A percentile compares a stretch with the other conserved stretches of the same genome.
Conservation (phyloP, 2,797 vertebrate genomes). For the Coracias cyanogaster region DNA sequence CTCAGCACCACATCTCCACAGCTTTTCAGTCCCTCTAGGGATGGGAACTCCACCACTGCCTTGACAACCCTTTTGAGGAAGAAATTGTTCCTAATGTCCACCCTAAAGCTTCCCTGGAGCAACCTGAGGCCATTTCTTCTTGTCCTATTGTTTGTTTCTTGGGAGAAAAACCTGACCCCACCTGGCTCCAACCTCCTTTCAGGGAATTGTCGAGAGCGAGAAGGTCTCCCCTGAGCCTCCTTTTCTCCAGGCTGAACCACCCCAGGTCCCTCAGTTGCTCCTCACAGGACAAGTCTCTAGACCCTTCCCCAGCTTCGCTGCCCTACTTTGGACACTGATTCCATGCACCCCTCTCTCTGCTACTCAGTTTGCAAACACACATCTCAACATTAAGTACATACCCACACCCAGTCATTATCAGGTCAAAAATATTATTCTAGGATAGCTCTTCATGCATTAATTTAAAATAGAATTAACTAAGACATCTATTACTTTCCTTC, state of each 20-base stretch:
- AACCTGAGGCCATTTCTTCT: background rate
- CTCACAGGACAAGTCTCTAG: background rate
- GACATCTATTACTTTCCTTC: background rate
- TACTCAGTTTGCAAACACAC: background rate
- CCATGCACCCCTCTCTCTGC: accelerated
- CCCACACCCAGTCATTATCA: no score
- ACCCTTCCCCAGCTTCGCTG: background rate
- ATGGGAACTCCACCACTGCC: background rate
- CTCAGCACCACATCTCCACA: background rate
- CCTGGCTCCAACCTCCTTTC: background rate
- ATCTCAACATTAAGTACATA: background rate
- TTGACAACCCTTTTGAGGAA: no score
- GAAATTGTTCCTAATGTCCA: background rate
- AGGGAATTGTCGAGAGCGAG: background rate
- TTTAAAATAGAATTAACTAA: background rate
- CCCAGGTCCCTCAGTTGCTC: background rate
- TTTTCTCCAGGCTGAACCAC: background rate
- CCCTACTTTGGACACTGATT: background rate
- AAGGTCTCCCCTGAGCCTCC: background rate
- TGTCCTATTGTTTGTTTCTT: background rate
- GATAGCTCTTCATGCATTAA: background rate
- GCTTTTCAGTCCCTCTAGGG: background rate
- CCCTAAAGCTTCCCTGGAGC: background rate
- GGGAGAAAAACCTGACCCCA: background rate
- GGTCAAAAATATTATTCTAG: background rate